Conservation (phyloP, 2,888 invertebrate genomes). For the Onchidella celtica region DNA sequence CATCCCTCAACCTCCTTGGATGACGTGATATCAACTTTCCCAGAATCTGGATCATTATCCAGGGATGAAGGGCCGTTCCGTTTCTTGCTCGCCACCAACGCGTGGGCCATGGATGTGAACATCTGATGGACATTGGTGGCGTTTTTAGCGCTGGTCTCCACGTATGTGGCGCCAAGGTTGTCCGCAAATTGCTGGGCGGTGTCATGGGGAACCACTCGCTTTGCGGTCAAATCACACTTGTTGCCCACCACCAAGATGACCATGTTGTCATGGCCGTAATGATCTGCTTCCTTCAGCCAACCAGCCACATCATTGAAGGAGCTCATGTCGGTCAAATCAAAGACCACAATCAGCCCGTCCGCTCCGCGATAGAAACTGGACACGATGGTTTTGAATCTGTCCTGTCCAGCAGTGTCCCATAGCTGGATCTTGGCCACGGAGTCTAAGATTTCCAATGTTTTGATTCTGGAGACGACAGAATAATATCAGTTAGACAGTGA, state of each 20-base stretch:
- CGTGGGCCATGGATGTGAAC: not conserved
- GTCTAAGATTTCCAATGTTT: conserved; percentile 31
- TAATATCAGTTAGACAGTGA: too few species aligned
- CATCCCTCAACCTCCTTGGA: too few species aligned
- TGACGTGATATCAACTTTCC: too few species aligned
- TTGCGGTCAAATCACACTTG: conserved; percentile 14
- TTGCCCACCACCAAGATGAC: conserved; percentile 12
- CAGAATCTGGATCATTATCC: too few species aligned
- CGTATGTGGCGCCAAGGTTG: not conserved
- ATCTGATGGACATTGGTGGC: not conserved
- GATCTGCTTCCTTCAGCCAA: conserved; percentile 33
- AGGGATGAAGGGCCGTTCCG: too few species aligned
- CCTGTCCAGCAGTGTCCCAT: conserved; percentile 52
- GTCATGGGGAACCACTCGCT: not conserved
- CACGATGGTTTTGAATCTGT: conserved; percentile 39
- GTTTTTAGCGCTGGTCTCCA: conserved; percentile 21
- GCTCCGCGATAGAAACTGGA: conserved; percentile 45
- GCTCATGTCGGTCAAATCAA: conserved; percentile 42
- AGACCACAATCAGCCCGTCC: conserved; percentile 44
- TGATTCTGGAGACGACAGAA: conserved; percentile 6
- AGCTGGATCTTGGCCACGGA: conserved; percentile 40
- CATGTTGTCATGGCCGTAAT: not conserved
- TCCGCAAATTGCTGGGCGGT: not conserved
- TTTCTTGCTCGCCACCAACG: too few species aligned
- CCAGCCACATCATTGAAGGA: conserved; percentile 13